Base-by-base conservation (phyloP, 2,888 invertebrate species). In the Torymus texanus region DNA sequence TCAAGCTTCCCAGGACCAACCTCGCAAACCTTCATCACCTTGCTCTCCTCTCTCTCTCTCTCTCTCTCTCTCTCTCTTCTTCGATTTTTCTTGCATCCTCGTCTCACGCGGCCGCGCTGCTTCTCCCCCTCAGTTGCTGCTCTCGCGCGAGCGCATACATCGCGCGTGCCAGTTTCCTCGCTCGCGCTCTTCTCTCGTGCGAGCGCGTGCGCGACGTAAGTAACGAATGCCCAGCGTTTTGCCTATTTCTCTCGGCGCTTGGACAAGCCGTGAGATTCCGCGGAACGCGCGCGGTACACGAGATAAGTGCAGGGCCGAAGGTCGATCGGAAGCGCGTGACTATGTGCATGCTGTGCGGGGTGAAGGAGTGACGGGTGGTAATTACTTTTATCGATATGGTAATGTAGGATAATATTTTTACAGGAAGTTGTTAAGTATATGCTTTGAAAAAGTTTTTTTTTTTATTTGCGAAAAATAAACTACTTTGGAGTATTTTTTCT, bases 201-300 rank as follows among this genome's bases (percentile, higher is more conserved):
- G 41, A 41, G 41, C 72, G 41, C 29, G 29, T 24, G 8, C 41
- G 72, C 56, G 18, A n/a, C 61, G 68, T 41, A 80, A 73, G 77
- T 80, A 75, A 61, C 81, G 70, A 78, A 81, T 78, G 81, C 29
- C 56, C 18, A 21, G 61, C 75, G 72, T 71, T 75, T 81, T 74
- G 72, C 68, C 81, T 81, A 76, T 76, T 79, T 75, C 63, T 76
- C 73, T 76, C 63, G 55, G 18, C 62, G 62, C 2, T 53, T 70
- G 55, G 68, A 76, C 78, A 63, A 75, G 65, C 75, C 79, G 79
- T 78, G 79, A 79, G 81, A 81, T 63, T 67, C 66, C 59, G 65
- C 18, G 14, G 56, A 11, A 10, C 14, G 12, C 18, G 10, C 53
- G 29, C 24, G 24, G 29, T 10, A 24, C 24, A 16, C 29, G 63